A percentile compares a stretch with the other conserved stretches of the same genome.
phyloP scores from a whole-genome alignment of 1,140 invertebrate species.

The Leptinotarsa defecta region DNA sequence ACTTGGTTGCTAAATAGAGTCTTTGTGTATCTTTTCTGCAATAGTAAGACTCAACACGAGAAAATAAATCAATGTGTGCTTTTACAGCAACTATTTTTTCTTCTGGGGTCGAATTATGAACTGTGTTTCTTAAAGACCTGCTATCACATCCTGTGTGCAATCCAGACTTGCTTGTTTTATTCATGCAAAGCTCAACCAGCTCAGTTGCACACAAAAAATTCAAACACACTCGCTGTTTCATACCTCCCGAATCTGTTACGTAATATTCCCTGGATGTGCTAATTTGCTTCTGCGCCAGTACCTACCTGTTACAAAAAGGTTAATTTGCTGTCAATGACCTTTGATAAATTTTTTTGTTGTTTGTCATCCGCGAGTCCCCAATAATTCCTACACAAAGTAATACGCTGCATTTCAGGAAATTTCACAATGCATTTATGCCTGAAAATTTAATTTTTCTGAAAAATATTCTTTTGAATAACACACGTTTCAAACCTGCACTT shows the following conservation, averaged over 20 bases:
- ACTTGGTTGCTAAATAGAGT: background rate
- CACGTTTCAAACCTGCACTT: background rate
- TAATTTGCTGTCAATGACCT: background rate
- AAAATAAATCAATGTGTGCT: background rate
- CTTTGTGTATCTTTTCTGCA: background rate
- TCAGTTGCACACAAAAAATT: background rate
- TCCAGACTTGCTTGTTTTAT: background rate
- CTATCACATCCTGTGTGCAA: background rate
- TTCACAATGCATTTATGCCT: background rate
- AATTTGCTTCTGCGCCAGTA: background rate
- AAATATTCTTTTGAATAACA: background rate
- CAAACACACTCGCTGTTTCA: background rate
- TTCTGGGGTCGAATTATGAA: background rate
- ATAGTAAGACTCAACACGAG: background rate
- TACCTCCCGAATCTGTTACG: background rate
- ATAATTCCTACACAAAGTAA: background rate
- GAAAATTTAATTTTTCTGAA: background rate
- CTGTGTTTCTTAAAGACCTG: background rate
- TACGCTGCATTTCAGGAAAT: background rate
- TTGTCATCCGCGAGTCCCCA: background rate
- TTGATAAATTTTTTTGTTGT: background rate
- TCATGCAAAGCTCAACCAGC: background rate
- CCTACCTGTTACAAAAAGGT: background rate
- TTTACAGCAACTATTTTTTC: background rate
- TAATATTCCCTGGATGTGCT: background rate